Evolutionary conservation across 2,888 invertebrate genomes (phyloP).

Genomic region (Zaprionus obscuricornis): DNA sequence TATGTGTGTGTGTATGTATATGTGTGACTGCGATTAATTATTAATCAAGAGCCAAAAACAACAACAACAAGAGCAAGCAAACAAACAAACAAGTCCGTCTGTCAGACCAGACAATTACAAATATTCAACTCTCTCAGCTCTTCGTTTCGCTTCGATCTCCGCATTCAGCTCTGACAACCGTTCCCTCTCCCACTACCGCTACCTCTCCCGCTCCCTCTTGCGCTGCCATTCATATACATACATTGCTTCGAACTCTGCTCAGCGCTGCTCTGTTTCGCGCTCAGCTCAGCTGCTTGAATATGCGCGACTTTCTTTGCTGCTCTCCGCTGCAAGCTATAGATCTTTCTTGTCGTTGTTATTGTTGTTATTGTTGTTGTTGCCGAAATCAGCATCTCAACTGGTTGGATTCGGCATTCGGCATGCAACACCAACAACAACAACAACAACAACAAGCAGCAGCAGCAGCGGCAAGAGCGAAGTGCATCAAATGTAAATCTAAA

Average conservation of each 20-base stretch:
- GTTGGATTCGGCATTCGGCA: slow-evolving; percentile 39
- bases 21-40: slow-evolving; percentile 70
- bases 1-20: slow-evolving; percentile 18
- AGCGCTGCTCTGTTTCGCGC: slow-evolving; percentile 2
- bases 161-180: not conserved
- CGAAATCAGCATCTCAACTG: slow-evolving; percentile 53
- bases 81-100: slow-evolving; percentile 64
- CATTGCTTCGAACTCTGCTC: no score
- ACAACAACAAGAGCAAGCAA: slow-evolving; percentile 47
- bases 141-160: slow-evolving; percentile 26
- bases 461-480: slow-evolving; percentile 24
- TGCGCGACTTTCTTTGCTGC: slow-evolving; percentile 53
- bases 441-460: slow-evolving; percentile 1
- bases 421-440: not conserved
- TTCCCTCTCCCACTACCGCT: not conserved
- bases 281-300: slow-evolving; percentile 46
- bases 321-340: slow-evolving; percentile 31
- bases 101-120: slow-evolving; percentile 66
- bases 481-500: slow-evolving; percentile 74
- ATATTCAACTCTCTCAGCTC: slow-evolving; percentile 53
- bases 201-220: not conserved
- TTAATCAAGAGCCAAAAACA: slow-evolving; percentile 72
- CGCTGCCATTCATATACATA: no score
- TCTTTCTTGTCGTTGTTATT: slow-evolving; percentile 14
- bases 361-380: slow-evolving; percentile 35